Conservation (phyloP, 1,140 invertebrate genomes). For the Belonocnema kinseyi region DNA sequence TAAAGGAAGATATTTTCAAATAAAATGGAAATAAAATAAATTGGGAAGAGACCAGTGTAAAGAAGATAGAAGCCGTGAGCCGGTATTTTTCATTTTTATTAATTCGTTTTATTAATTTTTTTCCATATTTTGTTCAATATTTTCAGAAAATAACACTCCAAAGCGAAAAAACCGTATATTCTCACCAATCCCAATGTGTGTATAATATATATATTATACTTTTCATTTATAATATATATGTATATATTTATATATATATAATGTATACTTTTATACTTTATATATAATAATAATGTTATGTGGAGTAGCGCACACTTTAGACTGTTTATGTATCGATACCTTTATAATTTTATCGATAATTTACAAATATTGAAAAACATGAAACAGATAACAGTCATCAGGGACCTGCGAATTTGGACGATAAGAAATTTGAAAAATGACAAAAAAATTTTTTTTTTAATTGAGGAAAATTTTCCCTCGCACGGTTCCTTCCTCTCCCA, state of each 20-base stretch:
- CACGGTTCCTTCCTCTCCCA: background rate
- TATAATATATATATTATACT: slow-evolving; percentile 74
- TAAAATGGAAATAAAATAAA: slow-evolving; percentile 17
- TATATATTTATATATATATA: slow-evolving; percentile 68
- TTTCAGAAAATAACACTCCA: slow-evolving; percentile 78
- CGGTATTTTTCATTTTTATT: slow-evolving; percentile 67
- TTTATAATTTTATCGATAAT: slow-evolving; percentile 76
- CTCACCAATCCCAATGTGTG: slow-evolving; percentile 74
- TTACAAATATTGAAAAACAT: slow-evolving; percentile 77
- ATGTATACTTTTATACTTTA: slow-evolving; percentile 74
- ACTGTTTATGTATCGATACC: slow-evolving; percentile 74
- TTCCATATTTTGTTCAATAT: slow-evolving; percentile 77
- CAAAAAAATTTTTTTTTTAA: background rate
- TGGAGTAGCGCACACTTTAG: slow-evolving; percentile 76
- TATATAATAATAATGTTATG: slow-evolving; percentile 74
- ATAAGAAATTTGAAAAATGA: background rate
- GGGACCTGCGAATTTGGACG: slow-evolving; percentile 59
- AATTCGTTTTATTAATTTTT: slow-evolving; percentile 76
- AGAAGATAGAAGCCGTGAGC: slow-evolving; percentile 40
- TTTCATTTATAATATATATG: slow-evolving; percentile 73
- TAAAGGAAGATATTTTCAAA: background rate
- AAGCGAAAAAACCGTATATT: slow-evolving; percentile 76
- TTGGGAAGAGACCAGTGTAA: slow-evolving; percentile 41
- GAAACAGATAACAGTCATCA: slow-evolving; percentile 72
- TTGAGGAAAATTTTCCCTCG: background rate